Evolutionary conservation across 2,888 invertebrate species (phyloP), one percentile per base, ranked within the genome.

Genomic region (Neoscelio sp.): DNA sequence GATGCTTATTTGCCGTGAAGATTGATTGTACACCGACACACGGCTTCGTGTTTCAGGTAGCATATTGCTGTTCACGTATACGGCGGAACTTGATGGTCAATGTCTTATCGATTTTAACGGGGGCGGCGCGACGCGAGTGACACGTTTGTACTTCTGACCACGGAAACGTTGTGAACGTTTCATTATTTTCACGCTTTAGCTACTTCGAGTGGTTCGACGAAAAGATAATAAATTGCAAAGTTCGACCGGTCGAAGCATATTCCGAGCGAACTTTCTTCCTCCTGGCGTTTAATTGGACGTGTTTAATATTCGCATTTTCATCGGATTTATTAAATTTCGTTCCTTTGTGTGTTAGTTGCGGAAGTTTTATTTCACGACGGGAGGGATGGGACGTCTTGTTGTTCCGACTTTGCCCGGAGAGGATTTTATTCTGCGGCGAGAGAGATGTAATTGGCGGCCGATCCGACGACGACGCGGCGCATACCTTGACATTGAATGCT

Each of bases 401-500:
- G 73, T 78, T 78, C 64, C 46, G 71, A 73, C 78, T 65, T 35
- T 15, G 56, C 65, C 56, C 64, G 44, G 28, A 74, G 56, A 58
- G 58, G 54, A 35, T n/a, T n/a, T n/a, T n/a, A n/a, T n/a, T n/a
- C n/a, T n/a, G 44, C 23, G 4, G 44, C 7, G 44, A 52, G 35
- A 50, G 50, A 2, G 42, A 50, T 73, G 60, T 78, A 78, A 78
- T 78, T 78, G 78, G 78, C 71, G 71, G 13, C 58, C 78, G 50
- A 50, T 52, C 67, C 54, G 71, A 54, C 62, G 73, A 78, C 73
- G n/a, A n/a, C n/a, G n/a, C n/a, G n/a, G 42, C 50, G 62, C 62
- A 73, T 62, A 73, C 73, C 78, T 78, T 78, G 68, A 73, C 78
- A 78, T 56, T 78, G 73, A 68, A 62, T 67, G 52, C 60, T 35